Base-by-base conservation (phyloP, 2,888 invertebrate species). In the Cepaea hortensis region DNA sequence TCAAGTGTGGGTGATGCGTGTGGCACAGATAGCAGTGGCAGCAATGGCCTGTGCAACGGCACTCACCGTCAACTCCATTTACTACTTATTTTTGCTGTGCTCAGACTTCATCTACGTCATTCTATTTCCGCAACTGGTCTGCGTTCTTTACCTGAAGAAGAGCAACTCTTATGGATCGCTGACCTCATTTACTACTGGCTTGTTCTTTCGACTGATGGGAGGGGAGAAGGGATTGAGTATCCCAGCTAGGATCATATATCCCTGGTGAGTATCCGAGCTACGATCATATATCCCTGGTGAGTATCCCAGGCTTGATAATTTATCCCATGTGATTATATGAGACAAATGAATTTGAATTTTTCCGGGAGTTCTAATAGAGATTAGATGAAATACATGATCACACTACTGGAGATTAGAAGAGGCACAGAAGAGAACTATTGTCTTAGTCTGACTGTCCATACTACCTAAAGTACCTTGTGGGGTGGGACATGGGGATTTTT, bases 101-200 rank as follows among this genome's bases (percentile, higher is more conserved):
- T 98, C 99, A 79, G 99, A 99, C 95, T 96, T 99, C 94, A 99
- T 99, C 90, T 99, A 99, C 96, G 98, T 99, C 91, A 98, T 99
- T 94, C 96, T 99, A 91, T 99, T 99, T 95, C 99, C 99, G 0
- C 99, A 98, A 95, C 96, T 99, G 55, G 96, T 99, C 91, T 98
- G 98, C 97, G 99, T 99, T 91, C 98, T 99, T 35, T 98, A 99
- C 95, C 97, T 98, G 95, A 97, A 97, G 95, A 96, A 96, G 90
- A 98, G 98, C 95, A 99, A 99, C 95, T 98, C 98, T 15, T 99
- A 99, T 95, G 99, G 99, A 65, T 98, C 98, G 73, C 95, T 99
- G 85, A 89, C 92, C 23, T 95, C 94, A 15, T 94, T 92, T 87
- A 61, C 91, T 9, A 50, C 92, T 9, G 93, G 93, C n/a, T 75